Conservation (phyloP, 2,113 vertebrate species). For the Symphodus melops region DNA sequence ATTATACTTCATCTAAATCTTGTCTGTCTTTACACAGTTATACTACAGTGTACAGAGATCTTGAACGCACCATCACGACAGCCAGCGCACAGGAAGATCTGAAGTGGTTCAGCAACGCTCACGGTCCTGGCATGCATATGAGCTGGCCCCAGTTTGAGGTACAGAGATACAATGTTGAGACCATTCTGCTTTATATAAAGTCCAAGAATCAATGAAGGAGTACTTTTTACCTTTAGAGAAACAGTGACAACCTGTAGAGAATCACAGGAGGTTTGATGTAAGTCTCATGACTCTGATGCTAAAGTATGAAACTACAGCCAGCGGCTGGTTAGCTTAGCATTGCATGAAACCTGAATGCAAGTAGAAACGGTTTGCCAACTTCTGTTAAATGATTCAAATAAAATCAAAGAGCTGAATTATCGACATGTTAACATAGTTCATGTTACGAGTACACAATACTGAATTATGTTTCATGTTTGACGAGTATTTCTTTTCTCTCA, state of each 20-base stretch:
- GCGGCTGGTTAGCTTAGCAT: background rate
- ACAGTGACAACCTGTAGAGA: background rate
- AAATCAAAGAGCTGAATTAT: too few relatives aligned
- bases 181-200: too few relatives aligned
- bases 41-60: slow-evolving; percentile 88
- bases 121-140: slow-evolving; percentile 95
- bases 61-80: slow-evolving; percentile 89
- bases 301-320: background rate
- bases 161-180: background rate
- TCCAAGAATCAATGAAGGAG: background rate
- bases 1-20: background rate
- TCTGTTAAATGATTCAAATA: too few relatives aligned
- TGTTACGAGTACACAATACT: too few relatives aligned
- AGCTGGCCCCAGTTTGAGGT: slow-evolving; percentile 99
- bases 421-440: too few relatives aligned
- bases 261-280: background rate
- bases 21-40: slow-evolving; percentile 82
- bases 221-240: background rate
- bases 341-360: too few relatives aligned
- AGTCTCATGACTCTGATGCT: background rate
- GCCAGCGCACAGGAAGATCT: slow-evolving; percentile 93
- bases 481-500: too few relatives aligned
- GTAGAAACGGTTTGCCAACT: too few relatives aligned
- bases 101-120: slow-evolving; percentile 91
- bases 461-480: too few relatives aligned